These are phyloP conservation scores for Spongia lamella DNA, from an alignment of 37 sponge, comb jelly and placozoan species.

Conservation along the genomic window DNA sequence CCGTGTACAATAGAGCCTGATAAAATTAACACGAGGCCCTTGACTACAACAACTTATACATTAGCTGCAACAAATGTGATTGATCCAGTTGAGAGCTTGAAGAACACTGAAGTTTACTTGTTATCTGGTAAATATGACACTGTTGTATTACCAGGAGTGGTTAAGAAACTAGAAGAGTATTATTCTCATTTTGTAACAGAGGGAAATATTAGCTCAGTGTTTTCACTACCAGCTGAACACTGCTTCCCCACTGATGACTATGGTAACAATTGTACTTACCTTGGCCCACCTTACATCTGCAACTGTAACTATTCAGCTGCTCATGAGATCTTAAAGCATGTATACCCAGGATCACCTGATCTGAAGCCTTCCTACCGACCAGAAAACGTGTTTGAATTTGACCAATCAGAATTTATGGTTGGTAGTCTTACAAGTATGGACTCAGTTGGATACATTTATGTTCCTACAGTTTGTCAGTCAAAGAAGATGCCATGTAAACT, in stretches of 20 bases:
- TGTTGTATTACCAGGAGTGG: conserved; percentile 13
- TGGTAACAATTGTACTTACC: conserved; percentile 14
- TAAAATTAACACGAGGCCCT: conserved; percentile 2
- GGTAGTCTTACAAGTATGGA: conserved; percentile 23
- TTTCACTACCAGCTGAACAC: conserved; percentile 22
- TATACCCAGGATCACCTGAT: conserved; percentile 16
- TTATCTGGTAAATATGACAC: conserved; percentile 24
- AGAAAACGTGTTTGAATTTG: conserved; percentile 12
- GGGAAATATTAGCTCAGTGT: conserved; percentile 1
- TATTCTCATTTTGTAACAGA: neutral
- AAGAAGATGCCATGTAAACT: conserved; percentile 10
- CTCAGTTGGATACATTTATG: conserved; percentile 27
- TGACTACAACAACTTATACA: conserved; percentile 18
- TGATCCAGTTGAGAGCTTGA: neutral
- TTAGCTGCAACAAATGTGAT: conserved; percentile 15
- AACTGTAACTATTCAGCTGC: conserved; percentile 42
- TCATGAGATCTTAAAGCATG: conserved; percentile 16
- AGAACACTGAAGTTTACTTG: conserved; percentile 4
- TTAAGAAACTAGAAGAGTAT: conserved; percentile 18
- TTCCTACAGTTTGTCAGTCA: conserved; percentile 16
- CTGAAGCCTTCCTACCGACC: neutral
- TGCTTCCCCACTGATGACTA: conserved; percentile 26
- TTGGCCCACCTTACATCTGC: conserved; percentile 13
- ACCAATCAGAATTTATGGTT: conserved; percentile 26
- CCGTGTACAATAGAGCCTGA: conserved; percentile 16